Evolutionary conservation across 2,888 invertebrate genomes (phyloP), one percentile per base, ranked within the genome.

Genomic region (Synanthedon tipuliformis): DNA sequence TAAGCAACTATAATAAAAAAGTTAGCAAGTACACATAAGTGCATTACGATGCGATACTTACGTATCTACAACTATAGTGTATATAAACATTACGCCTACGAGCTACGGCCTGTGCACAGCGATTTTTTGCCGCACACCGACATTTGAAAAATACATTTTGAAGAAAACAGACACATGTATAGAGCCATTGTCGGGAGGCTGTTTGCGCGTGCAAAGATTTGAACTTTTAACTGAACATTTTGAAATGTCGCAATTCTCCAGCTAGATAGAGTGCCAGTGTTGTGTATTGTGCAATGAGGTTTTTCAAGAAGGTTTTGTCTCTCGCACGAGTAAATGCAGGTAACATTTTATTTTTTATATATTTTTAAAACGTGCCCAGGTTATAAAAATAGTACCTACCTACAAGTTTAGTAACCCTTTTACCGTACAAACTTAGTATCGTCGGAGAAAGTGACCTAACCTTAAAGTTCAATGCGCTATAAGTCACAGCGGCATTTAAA

Each of bases 91-190:
- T 73, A 73, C 85, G 83, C 84, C 84, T 83, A 81, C 84, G 73
- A 75, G 63, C 71, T 69, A 69, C 73, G 72, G 69, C 59, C 62
- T 60, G 74, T 69, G 80, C 83, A 69, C 77, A 69, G 73, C 78
- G 69, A 83, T 86, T 87, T 88, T 87, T 86, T 86, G 76, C 81
- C 66, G 75, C 75, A 61, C 61, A 63, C 68, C 65, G 69, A 78
- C 82, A 86, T 86, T 87, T 87, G 86, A 86, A 87, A 87, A 87
- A 85, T 81, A 78, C 83, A 83, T 82, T 84, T 82, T 84, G 84
- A 78, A 75, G 81, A 80, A 84, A 83, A 81, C 85, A 77, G 77
- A 82, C 86, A 77, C 72, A 45, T n/a, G 34, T 34, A 34, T 34
- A 34, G 23, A 23, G 34, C 34, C 34, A 34, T 34, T 34, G 34